phyloP scores from a whole-genome alignment of 2,797 vertebrate genomes.

The Chloroceryle inda region DNA sequence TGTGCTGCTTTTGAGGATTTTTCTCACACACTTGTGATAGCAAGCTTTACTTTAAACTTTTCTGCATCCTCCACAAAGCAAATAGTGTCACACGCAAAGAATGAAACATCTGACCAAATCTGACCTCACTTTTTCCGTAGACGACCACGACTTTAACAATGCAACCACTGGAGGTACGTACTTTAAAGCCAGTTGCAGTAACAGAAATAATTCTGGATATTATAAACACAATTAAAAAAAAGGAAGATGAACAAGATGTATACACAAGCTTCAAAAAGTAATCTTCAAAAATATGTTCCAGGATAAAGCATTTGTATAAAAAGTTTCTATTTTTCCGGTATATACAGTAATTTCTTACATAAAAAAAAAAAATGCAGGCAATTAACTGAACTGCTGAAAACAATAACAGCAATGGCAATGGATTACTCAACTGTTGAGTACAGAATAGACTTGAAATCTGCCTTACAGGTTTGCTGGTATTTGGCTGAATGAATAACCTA shows the following conservation, averaged over 20 bases:
- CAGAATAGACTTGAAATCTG: neutral
- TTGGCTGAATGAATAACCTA: neutral
- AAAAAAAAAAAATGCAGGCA: neutral
- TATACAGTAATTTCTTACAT: neutral
- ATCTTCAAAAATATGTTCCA: neutral
- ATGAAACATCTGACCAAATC: neutral
- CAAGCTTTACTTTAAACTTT: neutral
- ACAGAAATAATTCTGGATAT: neutral
- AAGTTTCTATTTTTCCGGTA: neutral
- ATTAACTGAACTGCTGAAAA: conserved; percentile 8
- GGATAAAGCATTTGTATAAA: neutral
- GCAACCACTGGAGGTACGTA: neutral
- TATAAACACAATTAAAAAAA: neutral
- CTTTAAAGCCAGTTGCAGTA: neutral
- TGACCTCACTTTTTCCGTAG: neutral
- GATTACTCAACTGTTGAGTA: neutral
- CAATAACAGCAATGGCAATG: neutral
- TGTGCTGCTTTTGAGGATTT: neutral
- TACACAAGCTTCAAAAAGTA: neutral
- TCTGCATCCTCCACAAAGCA: neutral
- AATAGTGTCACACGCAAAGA: neutral
- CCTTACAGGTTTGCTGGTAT: neutral
- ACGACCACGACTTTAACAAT: neutral
- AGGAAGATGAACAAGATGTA: neutral
- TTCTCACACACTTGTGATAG: neutral